Conservation (phyloP, 2,797 vertebrate genomes). For the Pantherophis alleghaniensis region DNA sequence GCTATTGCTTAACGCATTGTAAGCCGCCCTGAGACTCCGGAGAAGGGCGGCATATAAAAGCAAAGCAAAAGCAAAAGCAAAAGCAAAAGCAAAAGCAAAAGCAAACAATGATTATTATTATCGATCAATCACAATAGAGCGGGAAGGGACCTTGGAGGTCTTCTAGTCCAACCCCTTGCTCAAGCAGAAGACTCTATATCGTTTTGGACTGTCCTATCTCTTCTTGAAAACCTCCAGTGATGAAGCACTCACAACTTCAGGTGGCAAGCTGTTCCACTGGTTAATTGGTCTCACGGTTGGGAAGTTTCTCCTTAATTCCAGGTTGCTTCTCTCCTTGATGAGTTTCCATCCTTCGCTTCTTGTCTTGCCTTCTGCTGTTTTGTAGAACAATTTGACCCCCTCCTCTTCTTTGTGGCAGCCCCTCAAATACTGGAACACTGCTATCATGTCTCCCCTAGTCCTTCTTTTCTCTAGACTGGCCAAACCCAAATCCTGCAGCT, state of each 20-base stretch:
- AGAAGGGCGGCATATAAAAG: too few relatives aligned
- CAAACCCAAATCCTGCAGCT: background rate
- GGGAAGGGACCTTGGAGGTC: too few relatives aligned
- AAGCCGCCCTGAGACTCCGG: too few relatives aligned
- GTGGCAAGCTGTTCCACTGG: rapidly evolving
- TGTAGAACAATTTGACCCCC: background rate
- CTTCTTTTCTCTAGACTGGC: background rate
- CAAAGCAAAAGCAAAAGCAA: too few relatives aligned
- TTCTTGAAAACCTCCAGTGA: background rate
- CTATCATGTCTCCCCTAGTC: background rate
- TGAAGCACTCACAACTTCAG: background rate
- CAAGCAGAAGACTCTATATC: too few relatives aligned
- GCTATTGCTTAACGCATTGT: too few relatives aligned
- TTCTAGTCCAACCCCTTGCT: too few relatives aligned
- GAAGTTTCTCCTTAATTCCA: background rate
- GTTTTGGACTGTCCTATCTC: too few relatives aligned
- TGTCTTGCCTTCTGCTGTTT: background rate
- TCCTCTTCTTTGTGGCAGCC: background rate
- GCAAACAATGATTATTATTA: too few relatives aligned
- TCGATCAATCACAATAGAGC: too few relatives aligned
- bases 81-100: too few relatives aligned
- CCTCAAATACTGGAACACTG: background rate
- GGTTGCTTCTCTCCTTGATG: background rate
- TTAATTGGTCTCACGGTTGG: background rate
- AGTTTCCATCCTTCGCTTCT: background rate